A percentile compares a stretch with the other conserved stretches of the same genome.
Evolutionary conservation across 2,113 vertebrate genomes (phyloP).

Genomic region (Brachyhypopomus gauderio): DNA sequence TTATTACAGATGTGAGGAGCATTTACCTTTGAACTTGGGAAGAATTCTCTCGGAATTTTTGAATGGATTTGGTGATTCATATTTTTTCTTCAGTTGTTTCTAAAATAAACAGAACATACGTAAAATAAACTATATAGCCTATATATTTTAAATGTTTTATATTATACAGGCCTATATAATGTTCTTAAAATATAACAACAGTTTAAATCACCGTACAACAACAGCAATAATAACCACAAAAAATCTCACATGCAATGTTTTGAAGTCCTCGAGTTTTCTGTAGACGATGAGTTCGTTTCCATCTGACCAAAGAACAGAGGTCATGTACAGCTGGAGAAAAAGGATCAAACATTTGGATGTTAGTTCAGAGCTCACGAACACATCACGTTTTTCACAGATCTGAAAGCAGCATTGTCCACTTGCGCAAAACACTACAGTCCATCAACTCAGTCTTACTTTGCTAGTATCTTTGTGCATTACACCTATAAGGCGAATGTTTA

Average conservation of each 20-base stretch:
- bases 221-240: too few relatives aligned
- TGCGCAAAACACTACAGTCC: background rate
- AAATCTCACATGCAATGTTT: conserved; percentile 81
- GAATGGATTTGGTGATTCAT: conserved; percentile 71
- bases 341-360: background rate
- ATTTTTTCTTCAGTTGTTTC: conserved; percentile 84
- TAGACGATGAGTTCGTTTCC: conserved; percentile 81
- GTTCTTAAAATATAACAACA: background rate
- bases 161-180: too few relatives aligned
- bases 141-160: too few relatives aligned
- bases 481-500: conserved; percentile 65
- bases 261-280: conserved; percentile 81
- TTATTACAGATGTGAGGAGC: background rate
- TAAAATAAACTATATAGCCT: background rate
- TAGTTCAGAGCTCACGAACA: background rate
- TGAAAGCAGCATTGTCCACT: background rate
- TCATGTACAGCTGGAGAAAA: conserved; percentile 77
- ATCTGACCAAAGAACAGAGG: conserved; percentile 87
- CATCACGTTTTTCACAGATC: background rate
- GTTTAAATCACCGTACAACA: background rate
- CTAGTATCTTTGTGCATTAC: conserved; percentile 69
- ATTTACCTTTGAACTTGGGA: conserved; percentile 70
- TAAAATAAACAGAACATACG: conserved; percentile 52
- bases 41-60: conserved; percentile 69
- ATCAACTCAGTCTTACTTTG: conserved; percentile 63